phyloP scores from a whole-genome alignment of 2,888 invertebrate genomes.

The Augiades crinisus region DNA sequence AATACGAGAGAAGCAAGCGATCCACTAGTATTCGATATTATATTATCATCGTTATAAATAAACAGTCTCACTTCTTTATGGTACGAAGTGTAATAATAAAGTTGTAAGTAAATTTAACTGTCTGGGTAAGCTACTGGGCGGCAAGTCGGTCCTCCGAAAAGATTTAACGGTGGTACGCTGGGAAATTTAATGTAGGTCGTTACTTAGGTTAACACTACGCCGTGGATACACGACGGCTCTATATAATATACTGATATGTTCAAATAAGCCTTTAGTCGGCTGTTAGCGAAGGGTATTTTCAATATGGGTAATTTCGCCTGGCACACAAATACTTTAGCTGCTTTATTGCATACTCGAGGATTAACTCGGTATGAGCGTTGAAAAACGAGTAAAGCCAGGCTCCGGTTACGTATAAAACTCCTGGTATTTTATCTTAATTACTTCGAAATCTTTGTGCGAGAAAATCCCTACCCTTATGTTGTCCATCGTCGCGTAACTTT shows the following conservation, averaged over 20 bases:
- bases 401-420: constrained; percentile 71
- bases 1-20: too few species aligned
- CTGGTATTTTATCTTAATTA: constrained; percentile 80
- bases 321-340: constrained; percentile 77
- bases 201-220: constrained; percentile 48
- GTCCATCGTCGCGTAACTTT: constrained; percentile 79
- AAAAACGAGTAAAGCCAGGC: constrained; percentile 63
- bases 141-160: constrained; percentile 11
- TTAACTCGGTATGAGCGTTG: constrained; percentile 76
- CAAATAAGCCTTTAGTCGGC: constrained; percentile 72
- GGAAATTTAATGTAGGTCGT: constrained; percentile 46
- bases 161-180: constrained; percentile 13
- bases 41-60: too few species aligned
- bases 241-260: constrained; percentile 56
- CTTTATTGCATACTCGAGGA: constrained; percentile 78
- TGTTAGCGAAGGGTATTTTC: constrained; percentile 78
- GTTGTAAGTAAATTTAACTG: not conserved
- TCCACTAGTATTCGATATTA: too few species aligned
- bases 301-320: constrained; percentile 79
- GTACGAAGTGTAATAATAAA: too few species aligned
- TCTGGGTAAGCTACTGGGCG: not conserved
- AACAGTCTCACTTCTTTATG: too few species aligned
- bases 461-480: constrained; percentile 78
- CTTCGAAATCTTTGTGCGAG: constrained; percentile 76
- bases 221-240: constrained; percentile 44